Conservation (phyloP, 2,797 vertebrate genomes). For the Sphenopsis melanotis region DNA sequence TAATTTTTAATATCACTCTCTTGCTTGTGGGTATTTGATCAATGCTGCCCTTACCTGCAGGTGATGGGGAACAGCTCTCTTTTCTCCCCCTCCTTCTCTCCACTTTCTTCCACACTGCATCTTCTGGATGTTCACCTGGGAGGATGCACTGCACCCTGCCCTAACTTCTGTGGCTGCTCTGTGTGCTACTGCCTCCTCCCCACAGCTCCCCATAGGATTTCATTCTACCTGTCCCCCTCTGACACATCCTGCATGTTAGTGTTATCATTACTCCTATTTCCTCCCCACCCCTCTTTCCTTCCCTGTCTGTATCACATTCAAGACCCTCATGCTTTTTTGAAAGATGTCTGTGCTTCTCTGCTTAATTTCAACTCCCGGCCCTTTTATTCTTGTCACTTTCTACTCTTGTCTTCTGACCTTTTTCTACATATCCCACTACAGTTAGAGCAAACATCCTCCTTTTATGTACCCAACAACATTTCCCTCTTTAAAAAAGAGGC, state of each 20-base stretch:
- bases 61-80: neutral
- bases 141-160: neutral
- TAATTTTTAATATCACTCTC: neutral
- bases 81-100: neutral
- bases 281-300: neutral
- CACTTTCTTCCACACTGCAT: neutral
- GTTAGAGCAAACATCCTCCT: neutral
- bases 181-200: neutral
- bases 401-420: neutral
- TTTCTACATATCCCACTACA: neutral
- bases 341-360: slow-evolving; percentile 26
- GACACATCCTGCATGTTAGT: neutral
- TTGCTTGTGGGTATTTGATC: neutral
- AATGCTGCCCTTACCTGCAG: neutral
- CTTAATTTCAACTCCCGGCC: slow-evolving; percentile 9
- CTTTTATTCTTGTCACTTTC: slow-evolving; percentile 36
- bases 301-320: neutral
- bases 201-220: neutral
- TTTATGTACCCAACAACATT: neutral
- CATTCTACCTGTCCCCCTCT: neutral
- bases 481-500: neutral
- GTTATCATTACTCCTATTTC: neutral
- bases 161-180: neutral
- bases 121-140: neutral
- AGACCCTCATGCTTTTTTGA: neutral